Evolutionary conservation across 1,140 invertebrate species (phyloP).

Genomic region (Drosophila varians): DNA sequence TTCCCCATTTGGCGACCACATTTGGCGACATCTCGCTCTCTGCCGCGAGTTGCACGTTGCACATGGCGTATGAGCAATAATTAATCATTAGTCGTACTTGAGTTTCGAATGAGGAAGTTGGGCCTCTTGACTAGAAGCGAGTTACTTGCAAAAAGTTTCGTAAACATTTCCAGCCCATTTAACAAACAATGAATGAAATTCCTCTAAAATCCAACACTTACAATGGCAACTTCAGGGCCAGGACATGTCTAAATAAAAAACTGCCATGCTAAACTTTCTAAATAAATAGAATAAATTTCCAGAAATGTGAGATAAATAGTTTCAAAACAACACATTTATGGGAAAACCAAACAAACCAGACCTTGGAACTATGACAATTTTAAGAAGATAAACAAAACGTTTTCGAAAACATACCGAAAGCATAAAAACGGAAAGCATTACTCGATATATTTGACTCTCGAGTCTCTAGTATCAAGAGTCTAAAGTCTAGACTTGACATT

Average conservation of each 20-base stretch:
- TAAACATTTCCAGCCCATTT: constrained; percentile 19
- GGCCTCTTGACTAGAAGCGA: neutral
- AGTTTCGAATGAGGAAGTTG: constrained; percentile 31
- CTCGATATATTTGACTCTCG: no score
- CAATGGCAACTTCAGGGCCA: neutral
- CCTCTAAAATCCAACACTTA: neutral
- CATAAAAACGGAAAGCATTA: neutral
- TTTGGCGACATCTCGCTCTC: constrained; percentile 51
- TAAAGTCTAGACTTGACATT: constrained; percentile 14
- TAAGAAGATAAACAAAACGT: neutral
- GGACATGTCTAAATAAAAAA: neutral
- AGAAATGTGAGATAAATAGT: neutral
- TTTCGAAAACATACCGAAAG: neutral
- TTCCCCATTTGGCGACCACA: constrained; percentile 23
- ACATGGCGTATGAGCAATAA: constrained; percentile 66
- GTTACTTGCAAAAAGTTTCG: neutral
- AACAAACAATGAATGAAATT: neutral
- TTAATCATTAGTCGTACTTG: constrained; percentile 46
- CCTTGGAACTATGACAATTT: neutral
- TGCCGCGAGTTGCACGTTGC: constrained; percentile 53
- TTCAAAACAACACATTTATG: neutral
- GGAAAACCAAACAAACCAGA: neutral
- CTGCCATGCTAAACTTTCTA: neutral
- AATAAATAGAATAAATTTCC: neutral
- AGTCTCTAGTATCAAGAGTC: no score